Percentiles rank a stretch among this genome's conserved stretches.
Evolutionary conservation across 2,888 invertebrate species (phyloP).

Genomic region (Dicyrtoma fusca): DNA sequence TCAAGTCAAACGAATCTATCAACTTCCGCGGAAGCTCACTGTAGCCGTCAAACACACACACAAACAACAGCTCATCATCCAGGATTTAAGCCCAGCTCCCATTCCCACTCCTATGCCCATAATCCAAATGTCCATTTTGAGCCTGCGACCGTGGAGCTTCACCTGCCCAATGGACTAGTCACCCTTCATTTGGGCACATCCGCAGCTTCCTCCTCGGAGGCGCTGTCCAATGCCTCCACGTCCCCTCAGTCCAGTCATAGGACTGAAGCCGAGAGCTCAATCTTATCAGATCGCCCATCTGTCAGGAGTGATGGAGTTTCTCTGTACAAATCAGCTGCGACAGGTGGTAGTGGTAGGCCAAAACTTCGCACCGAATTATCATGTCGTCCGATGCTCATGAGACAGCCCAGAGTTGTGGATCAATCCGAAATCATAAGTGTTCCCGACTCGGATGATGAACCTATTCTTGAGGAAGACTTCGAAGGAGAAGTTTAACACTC

Average conservation of each 20-base stretch:
- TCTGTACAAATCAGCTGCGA: constrained; percentile 42
- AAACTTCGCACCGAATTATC: constrained; percentile 42
- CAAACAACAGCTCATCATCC: background rate
- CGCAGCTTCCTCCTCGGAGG: constrained; percentile 13
- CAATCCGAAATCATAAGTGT: constrained; percentile 51
- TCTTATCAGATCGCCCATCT: constrained; percentile 39
- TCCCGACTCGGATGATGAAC: constrained; percentile 49
- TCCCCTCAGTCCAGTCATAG: constrained; percentile 37
- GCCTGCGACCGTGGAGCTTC: constrained; percentile 29
- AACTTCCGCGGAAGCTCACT: background rate
- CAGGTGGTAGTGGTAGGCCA: constrained; percentile 19
- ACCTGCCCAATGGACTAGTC: constrained; percentile 4
- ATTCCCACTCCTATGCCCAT: no score
- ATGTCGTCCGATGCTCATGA: constrained; percentile 49
- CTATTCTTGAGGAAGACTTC: constrained; percentile 34
- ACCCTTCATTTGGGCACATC: background rate
- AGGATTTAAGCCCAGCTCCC: background rate
- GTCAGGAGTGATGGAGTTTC: constrained; percentile 41
- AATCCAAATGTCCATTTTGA: constrained; percentile 29
- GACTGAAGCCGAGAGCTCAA: constrained; percentile 26
- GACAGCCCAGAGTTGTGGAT: constrained; percentile 50
- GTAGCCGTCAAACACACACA: background rate
- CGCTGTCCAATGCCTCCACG: constrained; percentile 40
- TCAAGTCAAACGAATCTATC: background rate
- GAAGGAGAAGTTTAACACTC: constrained; percentile 12